A percentile compares a stretch with the other conserved stretches of the same genome.
phyloP scores from a whole-genome alignment of 2,888 invertebrate species.

The Pilophorus perplexus region DNA sequence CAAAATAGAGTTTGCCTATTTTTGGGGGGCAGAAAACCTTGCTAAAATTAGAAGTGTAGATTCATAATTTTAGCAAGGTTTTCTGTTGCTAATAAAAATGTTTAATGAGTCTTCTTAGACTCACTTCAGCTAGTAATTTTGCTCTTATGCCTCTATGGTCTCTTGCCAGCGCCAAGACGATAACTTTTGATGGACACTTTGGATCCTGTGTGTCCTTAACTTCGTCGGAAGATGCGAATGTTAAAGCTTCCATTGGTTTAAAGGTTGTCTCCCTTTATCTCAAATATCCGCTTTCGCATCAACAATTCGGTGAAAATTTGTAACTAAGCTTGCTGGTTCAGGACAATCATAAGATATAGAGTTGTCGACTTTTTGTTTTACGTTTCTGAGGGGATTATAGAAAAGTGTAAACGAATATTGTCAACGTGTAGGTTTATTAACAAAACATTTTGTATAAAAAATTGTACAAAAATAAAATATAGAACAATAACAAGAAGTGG shows the following conservation, averaged over 20 bases:
- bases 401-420: not conserved
- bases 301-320: no score
- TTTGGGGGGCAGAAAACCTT: not conserved
- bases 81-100: no score
- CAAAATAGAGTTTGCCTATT: not conserved
- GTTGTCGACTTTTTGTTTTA: no score
- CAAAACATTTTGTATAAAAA: conserved; percentile 8
- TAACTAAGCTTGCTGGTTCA: no score
- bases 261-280: not conserved
- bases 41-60: no score
- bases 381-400: no score
- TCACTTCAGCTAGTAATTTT: conserved; percentile 31
- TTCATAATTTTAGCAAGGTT: no score
- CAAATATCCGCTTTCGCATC: no score
- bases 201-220: no score
- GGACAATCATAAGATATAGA: no score
- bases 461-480: conserved; percentile 27
- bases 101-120: no score
- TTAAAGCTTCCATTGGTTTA: not conserved
- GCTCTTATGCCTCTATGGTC: conserved; percentile 19
- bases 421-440: conserved; percentile 13
- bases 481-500: conserved; percentile 21
- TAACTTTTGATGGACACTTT: conserved; percentile 1
- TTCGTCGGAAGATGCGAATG: no score
- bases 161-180: conserved; percentile 17